Evolutionary conservation across 1,140 invertebrate genomes (phyloP), one percentile per base, ranked within the genome.

Genomic region (Trichoplusia ni): DNA sequence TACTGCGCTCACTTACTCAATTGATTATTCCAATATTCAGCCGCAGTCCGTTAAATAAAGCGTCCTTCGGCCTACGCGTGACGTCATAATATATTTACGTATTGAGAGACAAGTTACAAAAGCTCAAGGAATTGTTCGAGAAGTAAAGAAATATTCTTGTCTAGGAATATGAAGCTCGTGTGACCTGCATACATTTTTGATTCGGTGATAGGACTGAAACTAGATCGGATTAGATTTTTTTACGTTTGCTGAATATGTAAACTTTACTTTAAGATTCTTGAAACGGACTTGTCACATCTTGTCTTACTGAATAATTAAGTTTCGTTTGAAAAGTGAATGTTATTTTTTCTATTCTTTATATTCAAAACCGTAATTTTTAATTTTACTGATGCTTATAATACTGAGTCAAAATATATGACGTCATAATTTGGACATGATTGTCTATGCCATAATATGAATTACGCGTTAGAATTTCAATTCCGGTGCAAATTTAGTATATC

Each of bases 151-250:
- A 27, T 27, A 47, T 19, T 19, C 16, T 2, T 7, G 7, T 53
- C 49, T 53, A 53, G 33, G 33, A 35, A 53, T 53, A 37, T 25
- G 11, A 53, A 38, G 21, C 11, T 25, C 14, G 54, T 44, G 9
- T 21, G 16, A 58, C 54, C 38, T 58, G 38, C 14, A 44, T 58
- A 58, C 38, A 58, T 58, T 31, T 58, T 58, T 58, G 25, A 58
- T 58, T 42, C 31, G 31, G 25, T 31, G 23, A 58, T 29, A 42
- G 21, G 25, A 42, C 37, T 25, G 27, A 42, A 54, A 58, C 25
- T 42, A 44, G 54, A 44, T 44, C 25, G 13, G n/a, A 23, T n/a
- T 29, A 40, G 5, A 42, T n/a, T 13, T 58, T 44, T 56, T 11
- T 21, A 18, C 27, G 11, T 3, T 7, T 33, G 2, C 8, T 5